These are phyloP conservation scores for Homalodisca vitripennis DNA, from an alignment of 1,140 invertebrate genomes.

Conservation along the genomic window DNA sequence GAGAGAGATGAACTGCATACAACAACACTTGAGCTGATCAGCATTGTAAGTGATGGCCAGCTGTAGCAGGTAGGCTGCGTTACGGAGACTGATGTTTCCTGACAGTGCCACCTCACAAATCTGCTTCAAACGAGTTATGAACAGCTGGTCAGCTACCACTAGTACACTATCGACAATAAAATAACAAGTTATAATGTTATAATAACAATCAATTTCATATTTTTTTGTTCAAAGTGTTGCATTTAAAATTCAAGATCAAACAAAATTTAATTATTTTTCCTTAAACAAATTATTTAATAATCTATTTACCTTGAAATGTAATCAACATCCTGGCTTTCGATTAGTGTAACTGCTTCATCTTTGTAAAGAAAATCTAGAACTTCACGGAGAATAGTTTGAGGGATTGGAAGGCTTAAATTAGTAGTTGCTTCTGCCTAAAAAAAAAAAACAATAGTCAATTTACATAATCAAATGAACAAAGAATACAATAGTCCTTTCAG, in stretches of 20 bases:
- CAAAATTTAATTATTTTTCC: not conserved
- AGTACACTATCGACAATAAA: constrained; percentile 57
- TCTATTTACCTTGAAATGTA: constrained; percentile 39
- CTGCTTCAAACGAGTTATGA: constrained; percentile 62
- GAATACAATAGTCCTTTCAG: not conserved
- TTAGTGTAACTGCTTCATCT: constrained; percentile 56
- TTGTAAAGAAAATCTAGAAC: constrained; percentile 68
- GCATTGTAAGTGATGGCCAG: constrained; percentile 68
- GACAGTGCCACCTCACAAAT: constrained; percentile 63
- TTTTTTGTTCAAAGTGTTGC: not conserved
- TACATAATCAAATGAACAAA: not conserved
- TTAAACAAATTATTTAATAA: not conserved
- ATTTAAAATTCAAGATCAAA: not conserved
- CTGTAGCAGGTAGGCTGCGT: constrained; percentile 65
- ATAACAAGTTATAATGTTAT: constrained; percentile 41
- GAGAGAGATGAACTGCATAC: constrained; percentile 67
- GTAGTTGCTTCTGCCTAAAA: constrained; percentile 25
- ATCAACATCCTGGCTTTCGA: constrained; percentile 57
- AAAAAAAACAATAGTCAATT: constrained; percentile 27
- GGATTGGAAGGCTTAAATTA: constrained; percentile 45
- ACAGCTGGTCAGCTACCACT: constrained; percentile 67
- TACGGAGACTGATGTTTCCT: constrained; percentile 62
- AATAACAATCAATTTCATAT: not conserved
- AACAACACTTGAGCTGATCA: constrained; percentile 60
- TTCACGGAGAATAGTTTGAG: constrained; percentile 55